Evolutionary conservation across 2,888 invertebrate species (phyloP).

Genomic region (Eupithecia vulgata): DNA sequence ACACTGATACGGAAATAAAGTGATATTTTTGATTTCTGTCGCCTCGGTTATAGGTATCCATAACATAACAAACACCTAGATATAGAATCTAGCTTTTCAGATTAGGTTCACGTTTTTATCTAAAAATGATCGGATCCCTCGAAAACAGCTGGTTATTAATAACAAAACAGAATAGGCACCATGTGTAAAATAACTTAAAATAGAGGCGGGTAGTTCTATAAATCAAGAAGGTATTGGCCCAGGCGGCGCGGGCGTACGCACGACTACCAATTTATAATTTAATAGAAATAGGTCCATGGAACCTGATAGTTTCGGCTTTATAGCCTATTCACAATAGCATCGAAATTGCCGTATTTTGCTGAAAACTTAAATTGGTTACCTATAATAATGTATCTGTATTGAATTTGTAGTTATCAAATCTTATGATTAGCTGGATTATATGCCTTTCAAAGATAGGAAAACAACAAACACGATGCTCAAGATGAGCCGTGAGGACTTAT

Average conservation of each 20-base stretch:
- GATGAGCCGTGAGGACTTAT: too few species aligned
- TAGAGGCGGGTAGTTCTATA: slow-evolving; percentile 42
- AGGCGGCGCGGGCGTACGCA: slow-evolving; percentile 36
- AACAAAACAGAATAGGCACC: slow-evolving; percentile 36
- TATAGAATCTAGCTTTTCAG: background rate
- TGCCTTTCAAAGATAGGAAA: too few species aligned
- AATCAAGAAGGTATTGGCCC: slow-evolving; percentile 47
- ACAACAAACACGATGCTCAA: too few species aligned
- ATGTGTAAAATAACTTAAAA: slow-evolving; percentile 45
- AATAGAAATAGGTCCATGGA: slow-evolving; percentile 45
- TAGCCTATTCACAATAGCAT: slow-evolving; percentile 41
- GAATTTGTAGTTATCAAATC: background rate
- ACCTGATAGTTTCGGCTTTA: slow-evolving; percentile 45
- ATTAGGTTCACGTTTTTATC: background rate
- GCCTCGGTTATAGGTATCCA: too few species aligned
- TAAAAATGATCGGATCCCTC: background rate
- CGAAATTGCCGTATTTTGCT: slow-evolving; percentile 28
- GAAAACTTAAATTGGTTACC: slow-evolving; percentile 17
- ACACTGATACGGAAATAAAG: too few species aligned
- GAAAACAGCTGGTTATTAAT: slow-evolving; percentile 35
- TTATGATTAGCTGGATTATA: background rate
- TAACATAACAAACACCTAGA: too few species aligned
- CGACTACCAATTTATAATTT: slow-evolving; percentile 47
- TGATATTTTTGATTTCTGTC: too few species aligned
- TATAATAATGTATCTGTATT: background rate